Evolutionary conservation across 1,140 invertebrate genomes (phyloP).

Genomic region (Trichonephila clavipes): DNA sequence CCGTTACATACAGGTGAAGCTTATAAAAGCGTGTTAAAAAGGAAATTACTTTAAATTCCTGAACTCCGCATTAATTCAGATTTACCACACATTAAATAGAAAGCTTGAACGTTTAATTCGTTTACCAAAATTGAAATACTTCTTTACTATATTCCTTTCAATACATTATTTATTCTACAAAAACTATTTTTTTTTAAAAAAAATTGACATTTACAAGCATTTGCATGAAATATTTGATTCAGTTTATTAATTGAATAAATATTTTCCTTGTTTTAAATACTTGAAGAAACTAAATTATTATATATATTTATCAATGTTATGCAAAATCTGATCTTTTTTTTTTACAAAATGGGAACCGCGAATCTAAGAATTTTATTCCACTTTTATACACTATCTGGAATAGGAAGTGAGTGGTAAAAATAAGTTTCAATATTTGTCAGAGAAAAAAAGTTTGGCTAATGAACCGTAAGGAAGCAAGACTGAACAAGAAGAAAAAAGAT

Average conservation of each 20-base stretch:
- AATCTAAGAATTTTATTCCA: not conserved
- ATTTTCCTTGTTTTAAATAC: not conserved
- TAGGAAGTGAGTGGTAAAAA: not conserved
- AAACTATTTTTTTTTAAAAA: no score
- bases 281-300: not conserved
- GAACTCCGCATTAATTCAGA: no score
- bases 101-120: no score
- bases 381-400: not conserved
- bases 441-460: conserved; percentile 8
- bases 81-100: no score
- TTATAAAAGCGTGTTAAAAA: no score
- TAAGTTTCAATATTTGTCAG: conserved; percentile 12
- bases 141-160: no score
- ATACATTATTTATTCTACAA: no score
- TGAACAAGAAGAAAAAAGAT: not conserved
- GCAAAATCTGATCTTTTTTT: not conserved
- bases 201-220: no score
- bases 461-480: not conserved
- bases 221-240: no score
- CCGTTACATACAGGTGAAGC: no score
- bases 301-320: not conserved
- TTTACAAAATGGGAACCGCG: not conserved
- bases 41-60: no score
- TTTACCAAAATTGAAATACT: no score
- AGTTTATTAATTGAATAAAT: not conserved